phyloP scores from a whole-genome alignment of 2,888 invertebrate species.

The Melipona bicolor region DNA sequence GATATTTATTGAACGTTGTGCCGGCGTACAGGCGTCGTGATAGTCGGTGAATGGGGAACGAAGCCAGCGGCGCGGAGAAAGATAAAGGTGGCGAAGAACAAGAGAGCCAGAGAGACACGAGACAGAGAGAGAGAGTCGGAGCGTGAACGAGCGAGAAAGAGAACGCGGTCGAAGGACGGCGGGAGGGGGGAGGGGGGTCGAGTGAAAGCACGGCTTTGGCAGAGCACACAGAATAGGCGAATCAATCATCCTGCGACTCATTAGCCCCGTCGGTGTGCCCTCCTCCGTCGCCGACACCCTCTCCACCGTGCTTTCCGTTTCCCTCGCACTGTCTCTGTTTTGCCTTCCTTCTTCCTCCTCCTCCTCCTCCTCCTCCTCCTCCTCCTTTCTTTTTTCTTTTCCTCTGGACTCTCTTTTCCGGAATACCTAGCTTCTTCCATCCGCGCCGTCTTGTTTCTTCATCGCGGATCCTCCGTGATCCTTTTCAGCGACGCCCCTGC shows the following conservation, averaged over 20 bases:
- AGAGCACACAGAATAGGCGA: constrained; percentile 74
- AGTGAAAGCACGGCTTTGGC: constrained; percentile 75
- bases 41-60: constrained; percentile 74
- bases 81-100: constrained; percentile 69
- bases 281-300: constrained; percentile 46
- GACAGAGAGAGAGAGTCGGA: constrained; percentile 34
- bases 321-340: constrained; percentile 45
- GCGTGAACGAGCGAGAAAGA: constrained; percentile 43
- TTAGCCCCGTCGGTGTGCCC: constrained; percentile 78
- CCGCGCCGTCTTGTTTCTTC: constrained; percentile 30
- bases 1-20: constrained; percentile 77
- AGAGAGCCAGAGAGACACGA: constrained; percentile 51
- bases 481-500: constrained; percentile 53
- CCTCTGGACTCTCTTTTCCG: constrained; percentile 44
- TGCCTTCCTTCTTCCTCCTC: constrained; percentile 50
- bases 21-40: constrained; percentile 67
- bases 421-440: constrained; percentile 38
- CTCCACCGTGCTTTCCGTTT: constrained; percentile 30
- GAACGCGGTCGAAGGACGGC: constrained; percentile 13
- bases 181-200: constrained; percentile 37
- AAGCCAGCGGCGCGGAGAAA: constrained; percentile 70
- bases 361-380: constrained; percentile 27
- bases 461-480: constrained; percentile 27
- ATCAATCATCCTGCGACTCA: constrained; percentile 83
- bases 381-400: constrained; percentile 39